Evolutionary conservation across 2,797 vertebrate species (phyloP).

Genomic region (Pipistrellus kuhlii): DNA sequence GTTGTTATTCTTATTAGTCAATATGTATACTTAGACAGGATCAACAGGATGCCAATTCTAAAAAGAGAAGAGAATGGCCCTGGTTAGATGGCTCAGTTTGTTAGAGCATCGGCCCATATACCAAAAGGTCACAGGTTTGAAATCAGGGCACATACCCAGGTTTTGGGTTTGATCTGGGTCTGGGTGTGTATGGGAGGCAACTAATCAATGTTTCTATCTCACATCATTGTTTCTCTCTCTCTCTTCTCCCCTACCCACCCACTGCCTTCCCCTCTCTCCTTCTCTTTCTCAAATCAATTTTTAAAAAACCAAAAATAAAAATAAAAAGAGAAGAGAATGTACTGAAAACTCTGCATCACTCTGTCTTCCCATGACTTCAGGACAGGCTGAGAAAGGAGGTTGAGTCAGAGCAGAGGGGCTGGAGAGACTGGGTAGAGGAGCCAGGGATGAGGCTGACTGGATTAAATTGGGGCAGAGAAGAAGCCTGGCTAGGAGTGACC

Average conservation of each 20-base stretch:
- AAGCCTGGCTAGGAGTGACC: neutral
- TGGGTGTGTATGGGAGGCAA: neutral
- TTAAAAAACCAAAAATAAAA: neutral
- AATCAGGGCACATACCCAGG: neutral
- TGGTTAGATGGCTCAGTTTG: neutral
- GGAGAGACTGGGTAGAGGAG: neutral
- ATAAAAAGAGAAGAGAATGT: slow-evolving; percentile 5
- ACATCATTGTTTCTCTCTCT: neutral
- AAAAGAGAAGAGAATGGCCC: neutral
- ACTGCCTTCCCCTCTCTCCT: too few species aligned
- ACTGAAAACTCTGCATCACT: neutral
- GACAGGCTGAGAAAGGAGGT: neutral
- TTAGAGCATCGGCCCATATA: neutral
- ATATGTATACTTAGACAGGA: neutral
- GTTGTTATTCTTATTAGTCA: neutral
- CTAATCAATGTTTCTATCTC: neutral
- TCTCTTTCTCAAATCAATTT: neutral
- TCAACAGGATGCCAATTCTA: neutral
- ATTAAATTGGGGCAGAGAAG: neutral
- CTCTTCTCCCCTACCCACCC: too few species aligned
- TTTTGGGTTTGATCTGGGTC: neutral
- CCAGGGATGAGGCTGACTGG: neutral
- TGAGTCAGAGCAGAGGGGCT: neutral
- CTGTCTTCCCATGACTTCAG: neutral
- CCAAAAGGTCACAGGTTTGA: neutral